These are phyloP conservation scores for Odontesthes bonariensis DNA, from an alignment of 2,113 vertebrate genomes.

Conservation along the genomic window DNA sequence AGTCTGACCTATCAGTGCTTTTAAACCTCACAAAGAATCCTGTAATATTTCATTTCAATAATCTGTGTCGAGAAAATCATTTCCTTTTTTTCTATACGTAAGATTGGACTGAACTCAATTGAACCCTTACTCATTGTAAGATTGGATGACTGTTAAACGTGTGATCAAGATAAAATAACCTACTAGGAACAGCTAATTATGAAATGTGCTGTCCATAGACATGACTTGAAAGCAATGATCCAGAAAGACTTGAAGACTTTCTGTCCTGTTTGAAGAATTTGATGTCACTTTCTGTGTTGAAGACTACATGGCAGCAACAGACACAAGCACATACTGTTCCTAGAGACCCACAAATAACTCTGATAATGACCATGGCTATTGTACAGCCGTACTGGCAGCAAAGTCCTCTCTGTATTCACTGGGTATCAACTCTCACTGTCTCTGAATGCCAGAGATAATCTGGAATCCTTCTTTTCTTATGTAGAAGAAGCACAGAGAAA, in stretches of 20 bases:
- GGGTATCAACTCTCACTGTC: constrained; percentile 68
- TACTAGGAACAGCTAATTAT: too few species aligned
- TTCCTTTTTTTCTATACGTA: too few species aligned
- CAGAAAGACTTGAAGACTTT: not conserved
- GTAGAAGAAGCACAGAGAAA: constrained; percentile 69
- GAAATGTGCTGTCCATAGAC: too few species aligned
- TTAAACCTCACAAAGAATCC: too few species aligned
- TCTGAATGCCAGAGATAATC: constrained; percentile 81
- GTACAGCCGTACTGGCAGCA: constrained; percentile 59
- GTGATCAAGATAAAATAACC: too few species aligned
- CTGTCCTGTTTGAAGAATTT: not conserved
- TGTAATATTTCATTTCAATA: too few species aligned
- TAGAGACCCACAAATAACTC: constrained; percentile 58
- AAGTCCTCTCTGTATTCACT: constrained; percentile 72
- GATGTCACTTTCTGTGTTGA: constrained; percentile 8
- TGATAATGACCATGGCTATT: constrained; percentile 69
- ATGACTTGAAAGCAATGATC: too few species aligned
- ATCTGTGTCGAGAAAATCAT: too few species aligned
- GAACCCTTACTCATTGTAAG: too few species aligned
- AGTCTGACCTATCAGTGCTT: too few species aligned
- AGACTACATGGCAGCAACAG: not conserved
- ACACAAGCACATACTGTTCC: constrained; percentile 31
- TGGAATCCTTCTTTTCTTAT: constrained; percentile 83
- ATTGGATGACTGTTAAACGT: too few species aligned
- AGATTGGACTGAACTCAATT: too few species aligned